Conservation (phyloP, 2,797 vertebrate genomes). For the Lophotriccus pileatus region DNA sequence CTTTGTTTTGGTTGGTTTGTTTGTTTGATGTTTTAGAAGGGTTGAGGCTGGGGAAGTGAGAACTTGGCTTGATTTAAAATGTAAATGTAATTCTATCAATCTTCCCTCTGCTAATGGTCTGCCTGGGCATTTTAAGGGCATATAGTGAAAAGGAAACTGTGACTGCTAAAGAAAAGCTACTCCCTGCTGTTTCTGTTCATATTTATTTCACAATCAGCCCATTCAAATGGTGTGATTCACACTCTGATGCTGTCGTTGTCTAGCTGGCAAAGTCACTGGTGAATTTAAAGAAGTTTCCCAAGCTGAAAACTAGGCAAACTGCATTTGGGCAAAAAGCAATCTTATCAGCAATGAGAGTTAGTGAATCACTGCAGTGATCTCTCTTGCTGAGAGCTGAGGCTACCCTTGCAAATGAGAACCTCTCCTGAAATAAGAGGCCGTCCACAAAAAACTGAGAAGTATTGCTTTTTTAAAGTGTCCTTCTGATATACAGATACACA, state of each 20-base stretch:
- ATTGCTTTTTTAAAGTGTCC: conserved; percentile 45
- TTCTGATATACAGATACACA: conserved; percentile 23
- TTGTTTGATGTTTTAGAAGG: conserved; percentile 40
- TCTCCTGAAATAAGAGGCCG: conserved; percentile 4
- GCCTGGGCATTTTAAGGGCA: conserved; percentile 66
- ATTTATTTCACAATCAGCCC: conserved; percentile 67
- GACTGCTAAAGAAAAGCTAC: conserved; percentile 61
- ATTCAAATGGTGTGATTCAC: conserved; percentile 63
- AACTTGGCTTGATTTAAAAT: conserved; percentile 63
- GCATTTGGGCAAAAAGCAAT: conserved; percentile 35
- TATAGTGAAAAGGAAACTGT: conserved; percentile 61
- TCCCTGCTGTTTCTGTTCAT: conserved; percentile 57
- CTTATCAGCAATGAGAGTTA: conserved; percentile 12
- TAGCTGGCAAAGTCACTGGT: conserved; percentile 54
- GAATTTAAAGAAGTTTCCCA: conserved; percentile 64
- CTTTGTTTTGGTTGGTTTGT: conserved; percentile 23
- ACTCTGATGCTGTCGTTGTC: conserved; percentile 51
- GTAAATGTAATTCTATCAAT: conserved; percentile 65
- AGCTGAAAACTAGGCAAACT: conserved; percentile 34
- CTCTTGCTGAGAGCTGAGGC: conserved; percentile 11
- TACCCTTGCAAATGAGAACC: conserved; percentile 22
- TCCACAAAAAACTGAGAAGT: conserved; percentile 4
- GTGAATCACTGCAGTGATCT: conserved; percentile 4
- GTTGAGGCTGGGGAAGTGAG: conserved; percentile 17
- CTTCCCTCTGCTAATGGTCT: conserved; percentile 34